Evolutionary conservation across 1,140 invertebrate species (phyloP), one percentile per base, ranked within the genome.

Genomic region (Drosophila nigrodunni): DNA sequence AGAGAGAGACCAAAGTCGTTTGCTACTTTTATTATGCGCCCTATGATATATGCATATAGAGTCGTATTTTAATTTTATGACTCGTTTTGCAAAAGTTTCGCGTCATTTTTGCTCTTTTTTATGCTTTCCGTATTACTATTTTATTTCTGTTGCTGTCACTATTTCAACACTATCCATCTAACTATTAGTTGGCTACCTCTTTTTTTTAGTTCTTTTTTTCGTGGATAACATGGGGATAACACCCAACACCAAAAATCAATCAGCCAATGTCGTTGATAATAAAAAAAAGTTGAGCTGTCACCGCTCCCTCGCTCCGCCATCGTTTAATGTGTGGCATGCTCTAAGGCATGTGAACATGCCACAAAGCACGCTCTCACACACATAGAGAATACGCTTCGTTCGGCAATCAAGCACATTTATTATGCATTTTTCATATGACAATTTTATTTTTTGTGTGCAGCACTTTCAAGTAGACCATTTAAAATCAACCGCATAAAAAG

Each of bases 341-440:
- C 62, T 69, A 74, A 77, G 73, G 82, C 80, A 68, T 82, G 77
- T 66, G 58, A 82, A 65, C 61, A 76, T 50, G 66, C 76, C 61
- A 49, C 59, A 77, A 8, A 60, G 21, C 52, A 49, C 46, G n/a
- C 52, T 58, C 37, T 10, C 70, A 73, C 25, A 30, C 25, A 69
- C 44, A 55, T 52, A 46, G 30, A 37, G 44, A 70, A 37, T 15
- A 55, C 62, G 59, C 49, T 66, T 46, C 54, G 71, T 50, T 58
- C 74, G 80, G 55, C 82, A 85, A 87, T 87, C 80, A 80, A 80
- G 77, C 77, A 77, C 77, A 88, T 87, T 87, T 87, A 88, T 88
- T 88, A 87, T 87, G 83, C 83, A 87, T 88, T 87, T 87, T 88
- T 88, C 85, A 88, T 87, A 88, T 85, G 81, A 85, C 78, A 79